phyloP scores from a whole-genome alignment of 2,888 invertebrate species.

The Nesidiocoris tenuis region DNA sequence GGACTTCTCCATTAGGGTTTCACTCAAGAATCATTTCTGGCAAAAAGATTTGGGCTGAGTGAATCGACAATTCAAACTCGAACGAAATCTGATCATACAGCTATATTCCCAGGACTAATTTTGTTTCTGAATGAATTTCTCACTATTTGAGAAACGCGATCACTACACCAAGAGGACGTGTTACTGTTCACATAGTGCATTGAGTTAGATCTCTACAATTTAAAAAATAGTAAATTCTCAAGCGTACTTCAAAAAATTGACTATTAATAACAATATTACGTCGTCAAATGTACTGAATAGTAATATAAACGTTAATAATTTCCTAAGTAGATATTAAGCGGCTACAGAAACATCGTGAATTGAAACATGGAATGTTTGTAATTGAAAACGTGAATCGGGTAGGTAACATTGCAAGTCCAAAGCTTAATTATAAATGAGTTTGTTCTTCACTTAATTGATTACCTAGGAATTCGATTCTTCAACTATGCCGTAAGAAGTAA shows the following conservation, averaged over 20 bases:
- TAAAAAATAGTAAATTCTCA: not conserved
- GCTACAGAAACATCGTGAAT: not conserved
- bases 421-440: slow-evolving; percentile 13
- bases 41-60: no score
- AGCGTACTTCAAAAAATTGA: not conserved
- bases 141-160: not conserved
- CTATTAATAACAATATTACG: not conserved
- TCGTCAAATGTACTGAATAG: not conserved
- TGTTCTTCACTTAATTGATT: not conserved
- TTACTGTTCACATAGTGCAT: not conserved
- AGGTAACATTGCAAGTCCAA: slow-evolving; percentile 13
- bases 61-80: no score
- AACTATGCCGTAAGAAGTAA: not conserved
- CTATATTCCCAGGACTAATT: no score
- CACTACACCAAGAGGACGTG: not conserved
- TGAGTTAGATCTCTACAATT: not conserved
- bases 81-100: no score
- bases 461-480: not conserved
- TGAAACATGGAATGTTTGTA: slow-evolving; percentile 22
- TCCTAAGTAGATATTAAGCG: not conserved
- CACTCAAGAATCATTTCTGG: no score
- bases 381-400: slow-evolving; percentile 1
- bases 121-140: no score
- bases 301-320: not conserved
- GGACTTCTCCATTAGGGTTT: no score